phyloP scores from a whole-genome alignment of 2,113 vertebrate species.

The Apaloderma vittatum region DNA sequence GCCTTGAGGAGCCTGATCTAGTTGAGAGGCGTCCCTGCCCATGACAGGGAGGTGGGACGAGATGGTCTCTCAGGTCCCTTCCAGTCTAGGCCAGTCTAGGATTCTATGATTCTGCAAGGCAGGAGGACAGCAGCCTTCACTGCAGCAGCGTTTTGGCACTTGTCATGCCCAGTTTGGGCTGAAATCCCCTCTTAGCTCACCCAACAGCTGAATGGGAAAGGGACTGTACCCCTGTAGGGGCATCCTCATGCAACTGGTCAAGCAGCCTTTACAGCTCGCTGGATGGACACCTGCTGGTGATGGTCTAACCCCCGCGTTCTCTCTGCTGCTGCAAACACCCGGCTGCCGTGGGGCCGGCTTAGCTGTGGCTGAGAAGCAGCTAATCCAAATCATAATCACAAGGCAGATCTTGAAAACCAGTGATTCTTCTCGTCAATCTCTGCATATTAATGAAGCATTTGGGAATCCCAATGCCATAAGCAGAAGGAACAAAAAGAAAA shows the following conservation, averaged over 20 bases:
- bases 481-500: neutral
- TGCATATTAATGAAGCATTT: neutral
- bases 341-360: accelerated
- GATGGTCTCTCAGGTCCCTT: too few relatives aligned
- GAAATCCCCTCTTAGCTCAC: neutral
- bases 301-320: neutral
- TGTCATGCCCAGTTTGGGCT: too few relatives aligned
- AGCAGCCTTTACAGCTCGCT: neutral
- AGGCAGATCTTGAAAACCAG: neutral
- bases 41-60: too few relatives aligned
- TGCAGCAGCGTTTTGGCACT: neutral
- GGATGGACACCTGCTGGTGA: accelerated
- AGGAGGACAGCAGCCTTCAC: neutral
- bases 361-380: neutral
- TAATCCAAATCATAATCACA: neutral
- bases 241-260: neutral
- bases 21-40: too few relatives aligned
- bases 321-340: neutral
- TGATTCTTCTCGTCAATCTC: neutral
- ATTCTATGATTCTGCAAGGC: too few relatives aligned
- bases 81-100: too few relatives aligned
- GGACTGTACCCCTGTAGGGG: neutral
- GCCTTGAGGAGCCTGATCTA: too few relatives aligned
- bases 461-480: neutral
- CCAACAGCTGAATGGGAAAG: neutral